Percentiles rank a stretch among this genome's conserved stretches.
Evolutionary conservation across 2,113 vertebrate genomes (phyloP).

Genomic region (Ellobius talpinus): DNA sequence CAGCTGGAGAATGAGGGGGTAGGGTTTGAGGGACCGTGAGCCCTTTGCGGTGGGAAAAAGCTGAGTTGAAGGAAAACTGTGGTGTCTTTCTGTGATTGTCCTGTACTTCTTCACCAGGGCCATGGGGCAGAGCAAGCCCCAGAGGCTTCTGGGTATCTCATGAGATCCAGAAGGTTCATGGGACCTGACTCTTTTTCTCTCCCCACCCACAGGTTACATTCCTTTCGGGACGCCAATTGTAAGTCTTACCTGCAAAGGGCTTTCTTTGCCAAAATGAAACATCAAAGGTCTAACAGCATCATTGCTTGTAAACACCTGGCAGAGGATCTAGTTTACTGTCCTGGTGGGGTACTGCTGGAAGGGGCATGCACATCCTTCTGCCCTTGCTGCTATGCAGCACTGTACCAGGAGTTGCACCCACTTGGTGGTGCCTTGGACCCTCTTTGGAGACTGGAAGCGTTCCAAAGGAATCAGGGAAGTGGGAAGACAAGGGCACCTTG

Average conservation of each 20-base stretch:
- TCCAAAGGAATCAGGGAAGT: background rate
- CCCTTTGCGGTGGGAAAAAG: background rate
- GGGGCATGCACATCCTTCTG: background rate
- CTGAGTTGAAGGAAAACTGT: background rate
- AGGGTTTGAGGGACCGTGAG: background rate
- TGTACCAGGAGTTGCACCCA: background rate
- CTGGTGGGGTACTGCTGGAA: background rate
- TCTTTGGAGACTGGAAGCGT: background rate
- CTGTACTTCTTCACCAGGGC: background rate
- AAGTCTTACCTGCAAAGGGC: slow-evolving; percentile 82
- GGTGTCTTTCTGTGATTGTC: background rate
- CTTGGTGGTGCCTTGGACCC: background rate
- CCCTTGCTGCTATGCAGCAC: background rate
- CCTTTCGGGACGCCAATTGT: slow-evolving; percentile 97
- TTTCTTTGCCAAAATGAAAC: slow-evolving; percentile 13
- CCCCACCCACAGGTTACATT: slow-evolving; percentile 90
- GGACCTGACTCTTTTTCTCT: background rate
- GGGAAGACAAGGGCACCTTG: slow-evolving; percentile 5
- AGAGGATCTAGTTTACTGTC: slow-evolving; percentile 2
- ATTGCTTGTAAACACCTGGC: background rate
- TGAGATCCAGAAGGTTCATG: background rate
- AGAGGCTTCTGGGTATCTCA: background rate
- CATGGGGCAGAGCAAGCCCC: background rate
- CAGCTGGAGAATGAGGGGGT: background rate
- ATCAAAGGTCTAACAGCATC: background rate